Evolutionary conservation across 92 coral and sea anemone genomes (phyloP), one percentile per base, ranked within the genome.

Genomic region (Montipora capitata): DNA sequence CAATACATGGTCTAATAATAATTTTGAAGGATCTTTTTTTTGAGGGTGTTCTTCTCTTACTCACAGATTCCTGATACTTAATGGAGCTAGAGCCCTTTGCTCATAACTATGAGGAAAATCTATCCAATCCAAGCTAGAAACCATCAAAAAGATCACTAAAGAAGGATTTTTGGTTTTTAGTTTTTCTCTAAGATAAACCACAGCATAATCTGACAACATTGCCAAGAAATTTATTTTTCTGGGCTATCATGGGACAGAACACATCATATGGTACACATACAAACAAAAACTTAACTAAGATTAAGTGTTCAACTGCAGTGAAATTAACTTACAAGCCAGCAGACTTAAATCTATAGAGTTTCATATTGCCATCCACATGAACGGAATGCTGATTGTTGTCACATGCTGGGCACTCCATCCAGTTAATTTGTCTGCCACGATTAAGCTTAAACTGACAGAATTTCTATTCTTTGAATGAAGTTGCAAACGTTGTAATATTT

Each of bases 321-420:
- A 2, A 48, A 48, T 10, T 54, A 10, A 81, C 94, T 80, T 75
- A 90, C 96, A 11, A 51, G 40, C 94, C 93, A 79, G 89, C 92
- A 67, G 92, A 89, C 44, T 93, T 90, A 79, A 89, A 92, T 14
- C 93, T 68, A 54, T 80, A 92, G 14, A 92, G 85, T 72, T 92
- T 92, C 95, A 92, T 92, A 68, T 93, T 93, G 35, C 91, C 96
- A 90, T 93, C 96, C 8, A 93, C 80, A 79, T 93, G 96, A 18
- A 83, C 94, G 44, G 96, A 94, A 72, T 93, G 92, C 65, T 90
- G 96, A 3, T 44, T 10, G n/a, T 87, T 76, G 44, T n/a, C 7
- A 74, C 96, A 93, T 20, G 89, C 80, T 74, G 94, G 92, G 83
- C 96, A 93, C 43, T 82, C 90, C 94, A 93, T 93, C 89, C 89